A percentile compares a stretch with the other conserved stretches of the same genome.
Conservation (phyloP, 2,797 vertebrate genomes). For the Pantherophis alleghaniensis region DNA sequence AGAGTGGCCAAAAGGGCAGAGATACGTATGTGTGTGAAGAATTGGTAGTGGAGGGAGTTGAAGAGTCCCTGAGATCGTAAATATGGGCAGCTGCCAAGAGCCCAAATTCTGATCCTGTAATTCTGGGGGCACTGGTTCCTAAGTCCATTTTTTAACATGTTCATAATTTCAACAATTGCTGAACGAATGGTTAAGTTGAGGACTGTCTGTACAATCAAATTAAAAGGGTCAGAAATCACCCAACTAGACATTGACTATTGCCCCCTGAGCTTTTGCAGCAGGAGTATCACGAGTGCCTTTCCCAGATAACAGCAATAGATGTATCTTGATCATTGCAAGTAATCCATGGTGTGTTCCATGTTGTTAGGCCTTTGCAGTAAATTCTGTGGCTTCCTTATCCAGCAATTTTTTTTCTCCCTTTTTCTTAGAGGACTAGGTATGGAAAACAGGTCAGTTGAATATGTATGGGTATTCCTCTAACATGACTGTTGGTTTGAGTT, state of each 20-base stretch:
- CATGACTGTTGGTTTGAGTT: not conserved
- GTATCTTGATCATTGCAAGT: not conserved
- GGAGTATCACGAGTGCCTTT: not conserved
- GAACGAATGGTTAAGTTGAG: no score
- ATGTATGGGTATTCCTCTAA: not conserved
- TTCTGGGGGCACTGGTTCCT: no score
- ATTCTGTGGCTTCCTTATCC: not conserved
- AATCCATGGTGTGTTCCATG: not conserved
- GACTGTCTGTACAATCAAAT: not conserved
- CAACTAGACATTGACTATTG: not conserved
- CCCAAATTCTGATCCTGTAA: no score
- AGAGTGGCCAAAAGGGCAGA: no score
- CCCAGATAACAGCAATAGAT: not conserved
- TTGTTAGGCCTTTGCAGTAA: not conserved
- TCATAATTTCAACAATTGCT: no score
- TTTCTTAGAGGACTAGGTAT: not conserved
- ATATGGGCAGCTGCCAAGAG: no score
- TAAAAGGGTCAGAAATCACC: not conserved
- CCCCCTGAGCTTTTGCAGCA: not conserved
- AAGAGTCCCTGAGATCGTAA: no score
- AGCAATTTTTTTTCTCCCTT: not conserved
- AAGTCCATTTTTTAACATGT: no score
- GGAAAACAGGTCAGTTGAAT: not conserved
- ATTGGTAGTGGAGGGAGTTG: no score
- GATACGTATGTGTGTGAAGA: no score